Evolutionary conservation across 1,140 invertebrate species (phyloP).

Genomic region (Yoshiicerus persimilis): DNA sequence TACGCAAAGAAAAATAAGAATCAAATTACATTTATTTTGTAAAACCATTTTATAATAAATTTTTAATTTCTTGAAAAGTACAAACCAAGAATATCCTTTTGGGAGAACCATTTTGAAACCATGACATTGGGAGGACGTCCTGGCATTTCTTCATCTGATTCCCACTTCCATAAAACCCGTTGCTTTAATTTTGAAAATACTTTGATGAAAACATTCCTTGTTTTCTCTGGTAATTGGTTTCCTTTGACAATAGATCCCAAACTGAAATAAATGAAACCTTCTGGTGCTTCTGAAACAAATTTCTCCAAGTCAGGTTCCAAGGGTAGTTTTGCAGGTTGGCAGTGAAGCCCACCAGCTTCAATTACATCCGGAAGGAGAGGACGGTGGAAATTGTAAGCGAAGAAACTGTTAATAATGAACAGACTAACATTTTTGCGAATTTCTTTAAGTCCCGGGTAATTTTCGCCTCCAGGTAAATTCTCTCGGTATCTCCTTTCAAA

Average conservation of each 20-base stretch:
- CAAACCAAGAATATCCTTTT: conserved; percentile 50
- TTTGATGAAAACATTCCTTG: conserved; percentile 66
- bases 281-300: conserved; percentile 64
- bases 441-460: conserved; percentile 55
- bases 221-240: conserved; percentile 69
- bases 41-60: no score
- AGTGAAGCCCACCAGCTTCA: conserved; percentile 60
- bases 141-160: conserved; percentile 52
- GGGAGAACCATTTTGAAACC: conserved; percentile 41
- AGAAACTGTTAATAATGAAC: conserved; percentile 62
- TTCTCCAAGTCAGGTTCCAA: conserved; percentile 62
- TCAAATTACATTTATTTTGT: no score
- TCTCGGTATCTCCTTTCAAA: background rate
- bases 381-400: conserved; percentile 56
- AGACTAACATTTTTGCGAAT: conserved; percentile 58
- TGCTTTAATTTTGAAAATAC: conserved; percentile 65
- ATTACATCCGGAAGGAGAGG: conserved; percentile 57
- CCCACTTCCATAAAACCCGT: conserved; percentile 53
- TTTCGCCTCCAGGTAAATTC: background rate
- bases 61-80: conserved; percentile 45
- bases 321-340: background rate
- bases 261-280: conserved; percentile 75
- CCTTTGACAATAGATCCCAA: conserved; percentile 77
- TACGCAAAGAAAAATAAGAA: no score
- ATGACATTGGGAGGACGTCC: conserved; percentile 9